Base-by-base conservation (phyloP, 2,888 invertebrate species). In the Panzeria rudis region DNA sequence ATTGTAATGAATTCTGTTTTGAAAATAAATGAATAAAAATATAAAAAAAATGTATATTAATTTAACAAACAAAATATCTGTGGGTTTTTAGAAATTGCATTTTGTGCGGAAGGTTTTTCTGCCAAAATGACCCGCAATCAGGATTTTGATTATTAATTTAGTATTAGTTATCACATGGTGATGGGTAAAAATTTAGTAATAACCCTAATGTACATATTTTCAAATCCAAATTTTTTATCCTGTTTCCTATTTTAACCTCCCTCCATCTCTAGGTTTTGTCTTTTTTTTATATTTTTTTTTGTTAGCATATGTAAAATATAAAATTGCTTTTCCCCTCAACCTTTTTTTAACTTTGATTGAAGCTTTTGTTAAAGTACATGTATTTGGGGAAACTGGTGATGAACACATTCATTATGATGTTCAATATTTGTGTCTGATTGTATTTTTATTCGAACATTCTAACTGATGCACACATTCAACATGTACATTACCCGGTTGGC, bases 271-370 rank as follows among this genome's bases (percentile, higher is more conserved):
- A n/a, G 8, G n/a, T 23, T 50, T 25, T 38, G n/a, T 17, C n/a
- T 23, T 20, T 17, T 25, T 54, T 25, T 25, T 15, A n/a, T 25
- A 15, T 29, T 44, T 41, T 44, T 17, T 47, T 32, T 52, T 69
- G 47, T 52, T 59, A 17, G 50, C 68, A 68, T 68, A 59, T 68
- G 77, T 50, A 71, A 56, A 79, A 72, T 54, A 54, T 44, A 64
- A 54, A 79, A 72, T 64, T 64, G 56, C 54, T 44, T 62, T 62
- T 73, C 54, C 54, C 52, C 62, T 61, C 69, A 72, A 69, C 47
- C 47, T 75, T 75, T 66, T 64, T 59, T 79, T 59, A 79, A 75
- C 73, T 75, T 78, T 77, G 75, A 82, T 76, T 83, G 73, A 44
- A 79, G 79, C 71, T 76, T 75, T 84, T 76, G 71, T 84, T 69